Evolutionary conservation across 2,113 vertebrate genomes (phyloP).

Genomic region (Xerus inauris): DNA sequence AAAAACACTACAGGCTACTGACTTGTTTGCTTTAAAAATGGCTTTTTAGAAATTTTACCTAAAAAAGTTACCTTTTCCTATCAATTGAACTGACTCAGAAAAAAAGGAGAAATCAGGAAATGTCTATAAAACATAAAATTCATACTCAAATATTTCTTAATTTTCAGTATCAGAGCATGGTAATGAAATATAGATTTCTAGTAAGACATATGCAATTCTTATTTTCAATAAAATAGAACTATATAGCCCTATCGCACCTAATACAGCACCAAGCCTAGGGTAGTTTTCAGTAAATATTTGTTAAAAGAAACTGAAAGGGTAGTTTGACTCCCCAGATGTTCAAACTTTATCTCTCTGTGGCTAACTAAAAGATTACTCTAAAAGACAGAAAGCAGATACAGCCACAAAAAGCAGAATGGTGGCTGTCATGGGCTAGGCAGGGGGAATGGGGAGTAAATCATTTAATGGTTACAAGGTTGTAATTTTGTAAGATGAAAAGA

Average conservation of each 20-base stretch:
- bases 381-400: background rate
- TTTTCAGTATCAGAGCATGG: constrained; percentile 1
- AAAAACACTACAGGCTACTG: background rate
- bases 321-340: background rate
- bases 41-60: background rate
- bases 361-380: constrained; percentile 15
- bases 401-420: background rate
- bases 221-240: background rate
- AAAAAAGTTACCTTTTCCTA: background rate
- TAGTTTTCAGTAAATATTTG: background rate
- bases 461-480: background rate
- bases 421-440: no score
- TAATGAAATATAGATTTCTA: background rate
- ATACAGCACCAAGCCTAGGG: background rate
- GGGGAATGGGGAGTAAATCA: no score
- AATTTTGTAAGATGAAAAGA: background rate
- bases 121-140: background rate
- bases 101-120: background rate
- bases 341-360: background rate
- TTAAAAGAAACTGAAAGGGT: background rate
- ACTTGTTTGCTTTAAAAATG: background rate
- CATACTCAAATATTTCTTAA: background rate
- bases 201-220: background rate
- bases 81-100: constrained; percentile 31
- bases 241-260: background rate